These are phyloP conservation scores for Cettia cetti DNA, from an alignment of 2,113 vertebrate genomes.

Conservation along the genomic window DNA sequence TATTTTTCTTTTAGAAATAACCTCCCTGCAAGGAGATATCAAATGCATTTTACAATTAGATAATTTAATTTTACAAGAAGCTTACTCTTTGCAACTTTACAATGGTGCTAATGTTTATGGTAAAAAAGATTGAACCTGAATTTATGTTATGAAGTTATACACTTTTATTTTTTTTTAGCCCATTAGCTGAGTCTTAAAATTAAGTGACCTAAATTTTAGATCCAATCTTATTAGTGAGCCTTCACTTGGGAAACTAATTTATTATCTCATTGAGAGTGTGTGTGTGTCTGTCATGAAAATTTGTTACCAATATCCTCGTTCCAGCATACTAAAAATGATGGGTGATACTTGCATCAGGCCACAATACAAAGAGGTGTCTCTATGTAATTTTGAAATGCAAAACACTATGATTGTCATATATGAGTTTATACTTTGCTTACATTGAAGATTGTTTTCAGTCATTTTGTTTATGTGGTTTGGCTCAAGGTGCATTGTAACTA, in stretches of 20 bases:
- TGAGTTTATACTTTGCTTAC: not conserved
- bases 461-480: not conserved
- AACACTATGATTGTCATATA: not conserved
- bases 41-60: conserved; percentile 46
- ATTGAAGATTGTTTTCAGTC: not conserved
- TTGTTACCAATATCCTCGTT: conserved; percentile 23
- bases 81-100: conserved; percentile 39
- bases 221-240: conserved; percentile 43
- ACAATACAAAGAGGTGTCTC: not conserved
- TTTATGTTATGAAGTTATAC: conserved; percentile 48
- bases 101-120: conserved; percentile 37
- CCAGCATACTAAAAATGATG: conserved; percentile 15
- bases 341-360: not conserved
- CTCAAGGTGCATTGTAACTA: not conserved
- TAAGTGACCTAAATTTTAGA: conserved; percentile 50
- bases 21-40: not conserved
- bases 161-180: conserved; percentile 1
- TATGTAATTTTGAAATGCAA: not conserved
- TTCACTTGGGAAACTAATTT: conserved; percentile 59
- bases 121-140: conserved; percentile 38
- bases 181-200: conserved; percentile 60
- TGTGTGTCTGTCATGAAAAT: conserved; percentile 49
- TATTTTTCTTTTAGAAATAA: conserved; percentile 27
- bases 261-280: conserved; percentile 42
- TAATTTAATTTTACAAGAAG: conserved; percentile 51